Base-by-base conservation (phyloP, 2,113 vertebrate species). In the Alligator mississippiensis region DNA sequence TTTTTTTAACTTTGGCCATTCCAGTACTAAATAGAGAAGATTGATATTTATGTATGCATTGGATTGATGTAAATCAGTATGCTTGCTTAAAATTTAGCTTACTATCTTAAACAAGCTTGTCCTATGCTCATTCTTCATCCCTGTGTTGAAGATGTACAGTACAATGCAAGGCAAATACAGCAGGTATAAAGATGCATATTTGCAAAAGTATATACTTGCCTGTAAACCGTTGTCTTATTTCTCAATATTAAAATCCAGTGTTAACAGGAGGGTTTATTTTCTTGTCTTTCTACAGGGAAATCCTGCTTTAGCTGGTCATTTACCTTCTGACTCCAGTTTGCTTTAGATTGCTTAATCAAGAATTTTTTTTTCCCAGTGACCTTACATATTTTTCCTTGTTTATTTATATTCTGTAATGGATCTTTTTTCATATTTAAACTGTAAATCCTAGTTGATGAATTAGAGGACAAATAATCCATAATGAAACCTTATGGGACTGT, bases 401-500 rank as follows among this genome's bases (percentile, higher is more conserved):
- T 89, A 91, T 92, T 92, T 90, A n/a, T 89, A 47, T 74, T 95
- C 66, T 92, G n/a, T 64, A 81, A 84, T 88, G 27, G 55, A 88
- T 59, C 87, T 59, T 58, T 3, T 19, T 24, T 9, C 58, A 27
- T 94, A 95, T 89, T 95, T 96, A 84, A 90, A 60, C 63, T 90
- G 57, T 96, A 93, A 92, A 88, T 89, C 94, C 80, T 93, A 34
- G 88, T 92, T 95, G 94, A 86, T 92, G 14, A 92, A 11, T 88
- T 93, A 77, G 59, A 92, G 80, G 89, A 87, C 80, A 95, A 93
- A 92, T 93, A 94, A 25, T 70, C 64, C 92, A 80, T 86, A 96
- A 91, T 86, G 92, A 94, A 96, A 93, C 18, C 54, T 94, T 92
- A 92, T 91, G 84, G 77, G 80, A 66, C 88, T 96, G 94, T 96